Evolutionary conservation across 2,888 invertebrate genomes (phyloP).

Genomic region (Leucophenga montana): DNA sequence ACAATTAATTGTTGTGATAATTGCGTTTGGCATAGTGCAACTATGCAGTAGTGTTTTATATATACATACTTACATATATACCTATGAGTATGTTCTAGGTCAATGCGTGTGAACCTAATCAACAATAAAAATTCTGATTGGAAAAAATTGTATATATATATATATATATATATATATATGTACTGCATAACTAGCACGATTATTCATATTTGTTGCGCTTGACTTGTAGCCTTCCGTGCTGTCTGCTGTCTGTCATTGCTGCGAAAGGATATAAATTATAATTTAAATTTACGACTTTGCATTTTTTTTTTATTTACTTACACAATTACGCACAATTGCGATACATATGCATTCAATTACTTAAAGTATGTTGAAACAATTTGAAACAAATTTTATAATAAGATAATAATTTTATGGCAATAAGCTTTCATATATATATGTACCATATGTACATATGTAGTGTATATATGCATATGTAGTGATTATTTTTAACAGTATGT

Average conservation of each 20-base stretch:
- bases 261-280: conserved; percentile 10
- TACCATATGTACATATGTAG: no score
- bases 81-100: conserved; percentile 19
- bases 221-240: conserved; percentile 8
- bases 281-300: conserved; percentile 24
- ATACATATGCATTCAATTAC: no score
- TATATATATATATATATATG: no score
- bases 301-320: background rate
- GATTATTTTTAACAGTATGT: no score
- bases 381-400: no score
- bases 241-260: background rate
- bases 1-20: conserved; percentile 64
- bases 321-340: no score
- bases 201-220: conserved; percentile 16
- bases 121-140: background rate
- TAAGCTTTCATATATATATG: no score
- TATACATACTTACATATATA: background rate
- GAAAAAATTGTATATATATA: background rate
- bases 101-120: no score
- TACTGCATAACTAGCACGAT: conserved; percentile 13
- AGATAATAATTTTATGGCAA: no score
- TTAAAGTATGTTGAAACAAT: no score
- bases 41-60: background rate
- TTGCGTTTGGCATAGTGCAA: conserved; percentile 39
- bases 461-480: no score